Evolutionary conservation across 2,888 invertebrate species (phyloP).

Genomic region (Dichetophora obliterata): DNA sequence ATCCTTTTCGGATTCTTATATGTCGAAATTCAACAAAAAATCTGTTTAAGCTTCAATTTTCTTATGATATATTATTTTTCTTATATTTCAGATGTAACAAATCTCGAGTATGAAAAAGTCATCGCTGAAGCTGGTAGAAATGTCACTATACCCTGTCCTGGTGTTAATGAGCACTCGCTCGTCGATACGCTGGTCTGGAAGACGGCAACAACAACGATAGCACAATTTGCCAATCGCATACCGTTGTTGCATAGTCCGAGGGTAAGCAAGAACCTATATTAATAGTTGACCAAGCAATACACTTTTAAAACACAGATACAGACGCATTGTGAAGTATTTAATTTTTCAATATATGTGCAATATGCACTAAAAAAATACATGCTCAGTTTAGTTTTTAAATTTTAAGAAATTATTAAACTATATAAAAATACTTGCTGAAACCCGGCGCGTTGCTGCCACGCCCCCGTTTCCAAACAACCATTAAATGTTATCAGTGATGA

Average conservation of each 20-base stretch:
- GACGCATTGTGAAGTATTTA: background rate
- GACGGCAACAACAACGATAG: conserved; percentile 68
- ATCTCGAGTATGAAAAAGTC: conserved; percentile 73
- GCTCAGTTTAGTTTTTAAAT: no score
- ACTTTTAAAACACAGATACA: background rate
- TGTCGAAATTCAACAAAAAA: background rate
- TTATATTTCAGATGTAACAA: conserved; percentile 73
- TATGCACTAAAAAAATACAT: no score
- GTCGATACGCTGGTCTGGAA: conserved; percentile 77
- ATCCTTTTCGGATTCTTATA: background rate
- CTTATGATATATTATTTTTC: background rate
- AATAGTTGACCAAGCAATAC: background rate
- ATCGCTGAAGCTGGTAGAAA: conserved; percentile 77
- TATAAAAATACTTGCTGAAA: no score
- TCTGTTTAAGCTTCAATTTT: background rate
- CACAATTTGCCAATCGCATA: conserved; percentile 70
- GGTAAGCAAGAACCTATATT: conserved; percentile 59
- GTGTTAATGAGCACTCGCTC: conserved; percentile 77
- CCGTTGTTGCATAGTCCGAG: conserved; percentile 69
- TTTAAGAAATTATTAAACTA: no score
- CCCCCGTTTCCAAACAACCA: no score
- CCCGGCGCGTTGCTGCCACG: no score
- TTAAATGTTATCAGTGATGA: no score
- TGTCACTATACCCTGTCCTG: conserved; percentile 77
- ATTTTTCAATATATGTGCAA: background rate